Evolutionary conservation across 2,888 invertebrate genomes (phyloP), one percentile per base, ranked within the genome.

Genomic region (Aplocera efformata): DNA sequence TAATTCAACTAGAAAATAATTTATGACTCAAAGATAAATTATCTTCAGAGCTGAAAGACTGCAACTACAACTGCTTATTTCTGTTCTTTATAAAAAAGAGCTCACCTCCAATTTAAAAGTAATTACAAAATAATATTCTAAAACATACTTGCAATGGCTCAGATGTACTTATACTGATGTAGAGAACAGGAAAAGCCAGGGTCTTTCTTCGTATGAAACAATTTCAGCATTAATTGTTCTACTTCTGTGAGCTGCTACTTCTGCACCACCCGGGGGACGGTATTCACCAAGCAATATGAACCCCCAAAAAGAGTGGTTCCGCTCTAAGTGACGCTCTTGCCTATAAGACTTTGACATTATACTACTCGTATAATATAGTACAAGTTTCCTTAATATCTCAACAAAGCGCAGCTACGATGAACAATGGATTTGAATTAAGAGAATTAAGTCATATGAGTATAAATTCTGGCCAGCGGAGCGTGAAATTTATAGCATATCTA

Each of bases 401-500:
- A 5, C 13, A 17, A 17, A 17, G 13, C 13, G 2, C 13, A 17
- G 3, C n/a, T n/a, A n/a, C 13, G 13, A 3, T 5, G 3, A 3
- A 17, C 13, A 17, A 17, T 3, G 13, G 13, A 17, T 17, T 5
- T 17, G 13, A 17, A 17, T 17, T 17, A 17, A 17, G 13, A 17
- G 2, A n/a, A n/a, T n/a, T n/a, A n/a, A 50, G 47, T 50, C 48
- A 54, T 42, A 31, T 40, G 41, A 42, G 39, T 40, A 26, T 28
- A 33, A 45, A 42, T 34, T 43, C 42, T 41, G 40, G 31, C 26
- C 39, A 32, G 37, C 46, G 43, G 36, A 48, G 44, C 46, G 40
- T 38, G 34, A 43, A 54, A 52, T 55, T 50, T 55, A 50, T 52
- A 48, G 42, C 40, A 53, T 49, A 55, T 52, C 50, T 46, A 48